These are phyloP conservation scores for Solea senegalensis DNA, from an alignment of 2,113 vertebrate species.

Conservation along the genomic window DNA sequence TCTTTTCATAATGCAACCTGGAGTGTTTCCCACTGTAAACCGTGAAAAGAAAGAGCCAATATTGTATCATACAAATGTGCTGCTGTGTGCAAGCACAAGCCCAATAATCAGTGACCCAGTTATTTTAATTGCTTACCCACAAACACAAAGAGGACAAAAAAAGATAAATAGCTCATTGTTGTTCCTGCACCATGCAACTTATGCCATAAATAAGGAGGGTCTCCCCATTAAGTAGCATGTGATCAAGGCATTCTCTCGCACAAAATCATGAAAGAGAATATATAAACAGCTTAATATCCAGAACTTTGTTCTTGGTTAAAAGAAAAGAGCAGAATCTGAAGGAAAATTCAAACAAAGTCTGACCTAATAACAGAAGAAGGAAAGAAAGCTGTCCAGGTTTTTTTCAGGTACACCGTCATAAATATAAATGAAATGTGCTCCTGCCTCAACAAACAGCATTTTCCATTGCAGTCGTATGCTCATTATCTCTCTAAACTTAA, in stretches of 20 bases:
- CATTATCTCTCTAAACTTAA: constrained; percentile 14
- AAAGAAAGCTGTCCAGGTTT: constrained; percentile 28
- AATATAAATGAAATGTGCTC: too few species aligned
- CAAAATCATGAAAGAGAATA: constrained; percentile 81
- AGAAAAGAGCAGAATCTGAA: constrained; percentile 57
- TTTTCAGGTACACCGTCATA: constrained; percentile 31
- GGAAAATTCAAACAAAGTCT: constrained; percentile 60
- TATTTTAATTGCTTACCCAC: constrained; percentile 83
- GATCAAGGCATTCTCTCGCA: constrained; percentile 76
- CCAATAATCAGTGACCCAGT: constrained; percentile 81
- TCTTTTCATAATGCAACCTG: constrained; percentile 45
- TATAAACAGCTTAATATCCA: constrained; percentile 67
- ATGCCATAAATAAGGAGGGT: constrained; percentile 71
- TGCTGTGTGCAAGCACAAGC: constrained; percentile 64
- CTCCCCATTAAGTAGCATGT: constrained; percentile 74
- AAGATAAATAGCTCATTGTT: constrained; percentile 72
- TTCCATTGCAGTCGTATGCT: constrained; percentile 1
- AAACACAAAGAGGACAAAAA: constrained; percentile 72
- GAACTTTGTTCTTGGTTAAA: constrained; percentile 63
- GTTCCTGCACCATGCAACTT: constrained; percentile 66
- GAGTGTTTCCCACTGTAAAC: constrained; percentile 34
- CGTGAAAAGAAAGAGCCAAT: constrained; percentile 69
- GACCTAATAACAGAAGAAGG: constrained; percentile 46
- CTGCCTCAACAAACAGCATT: background rate
- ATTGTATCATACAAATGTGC: constrained; percentile 53